phyloP scores from a whole-genome alignment of 2,113 vertebrate species.

The Oncorhynchus tshawytscha region DNA sequence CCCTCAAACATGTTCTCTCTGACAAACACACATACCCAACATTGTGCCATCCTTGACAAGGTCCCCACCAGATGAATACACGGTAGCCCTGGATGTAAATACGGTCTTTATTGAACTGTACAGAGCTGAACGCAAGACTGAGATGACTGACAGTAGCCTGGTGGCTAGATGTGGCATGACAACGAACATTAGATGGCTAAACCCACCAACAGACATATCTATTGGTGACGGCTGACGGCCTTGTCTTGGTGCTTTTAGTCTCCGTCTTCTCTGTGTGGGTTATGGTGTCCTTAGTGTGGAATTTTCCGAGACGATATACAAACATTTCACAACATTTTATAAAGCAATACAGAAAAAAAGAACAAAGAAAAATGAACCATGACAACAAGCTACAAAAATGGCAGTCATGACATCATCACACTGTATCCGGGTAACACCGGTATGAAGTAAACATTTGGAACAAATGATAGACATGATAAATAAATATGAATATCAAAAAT shows the following conservation, averaged over 20 bases:
- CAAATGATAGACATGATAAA: background rate
- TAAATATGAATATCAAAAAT: background rate
- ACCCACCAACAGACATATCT: too few species aligned
- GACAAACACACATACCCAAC: background rate
- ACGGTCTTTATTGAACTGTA: background rate
- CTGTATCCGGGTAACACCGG: background rate
- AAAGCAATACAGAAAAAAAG: background rate
- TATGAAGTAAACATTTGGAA: background rate
- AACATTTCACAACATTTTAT: constrained; percentile 2
- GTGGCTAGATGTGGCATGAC: too few species aligned
- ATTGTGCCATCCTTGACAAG: background rate
- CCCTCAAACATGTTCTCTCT: background rate
- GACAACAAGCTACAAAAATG: background rate
- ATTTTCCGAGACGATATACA: background rate
- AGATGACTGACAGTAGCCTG: too few species aligned
- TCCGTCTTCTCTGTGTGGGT: background rate
- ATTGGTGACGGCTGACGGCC: background rate
- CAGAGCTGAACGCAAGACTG: background rate
- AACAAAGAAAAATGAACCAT: background rate
- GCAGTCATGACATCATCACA: background rate
- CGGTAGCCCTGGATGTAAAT: background rate
- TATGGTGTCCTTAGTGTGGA: background rate
- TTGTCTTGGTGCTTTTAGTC: background rate
- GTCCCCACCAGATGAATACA: background rate
- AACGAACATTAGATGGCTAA: too few species aligned